A percentile compares a stretch with the other conserved stretches of the same genome.
Conservation (phyloP, 2,113 vertebrate genomes). For the Corvus cornix region DNA sequence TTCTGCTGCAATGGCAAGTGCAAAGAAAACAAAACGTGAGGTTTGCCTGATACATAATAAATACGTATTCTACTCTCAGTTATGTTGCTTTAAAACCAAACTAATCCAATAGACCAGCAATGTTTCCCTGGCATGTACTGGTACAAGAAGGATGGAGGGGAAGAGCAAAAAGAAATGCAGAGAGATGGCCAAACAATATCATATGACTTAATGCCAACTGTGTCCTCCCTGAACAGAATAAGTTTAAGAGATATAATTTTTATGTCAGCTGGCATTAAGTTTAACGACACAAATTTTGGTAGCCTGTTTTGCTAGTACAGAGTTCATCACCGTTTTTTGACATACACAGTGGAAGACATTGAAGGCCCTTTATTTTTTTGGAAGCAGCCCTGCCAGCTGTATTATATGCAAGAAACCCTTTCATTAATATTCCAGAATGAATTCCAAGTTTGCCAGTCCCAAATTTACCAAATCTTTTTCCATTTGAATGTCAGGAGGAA, state of each 20-base stretch:
- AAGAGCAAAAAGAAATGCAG: neutral
- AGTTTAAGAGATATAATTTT: neutral
- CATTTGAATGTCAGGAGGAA: neutral
- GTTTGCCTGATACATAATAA: neutral
- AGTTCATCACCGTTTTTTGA: neutral
- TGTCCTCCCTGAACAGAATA: neutral
- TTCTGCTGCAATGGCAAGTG: neutral
- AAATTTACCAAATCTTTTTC: neutral
- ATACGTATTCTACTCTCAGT: neutral
- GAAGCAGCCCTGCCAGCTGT: neutral
- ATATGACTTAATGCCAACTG: neutral
- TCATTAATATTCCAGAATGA: neutral
- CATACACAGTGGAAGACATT: neutral
- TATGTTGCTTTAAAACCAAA: neutral
- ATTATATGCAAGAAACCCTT: neutral
- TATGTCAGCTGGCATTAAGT: neutral
- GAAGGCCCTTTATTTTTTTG: neutral
- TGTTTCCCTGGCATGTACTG: neutral
- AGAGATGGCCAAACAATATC: neutral
- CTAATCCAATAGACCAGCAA: neutral
- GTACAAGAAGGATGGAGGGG: neutral
- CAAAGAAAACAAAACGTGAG: neutral
- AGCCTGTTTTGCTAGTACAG: neutral
- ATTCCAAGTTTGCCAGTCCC: neutral
- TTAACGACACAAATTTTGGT: neutral